Base-by-base conservation (phyloP, 2,113 vertebrate species). In the Phaetusa simplex region DNA sequence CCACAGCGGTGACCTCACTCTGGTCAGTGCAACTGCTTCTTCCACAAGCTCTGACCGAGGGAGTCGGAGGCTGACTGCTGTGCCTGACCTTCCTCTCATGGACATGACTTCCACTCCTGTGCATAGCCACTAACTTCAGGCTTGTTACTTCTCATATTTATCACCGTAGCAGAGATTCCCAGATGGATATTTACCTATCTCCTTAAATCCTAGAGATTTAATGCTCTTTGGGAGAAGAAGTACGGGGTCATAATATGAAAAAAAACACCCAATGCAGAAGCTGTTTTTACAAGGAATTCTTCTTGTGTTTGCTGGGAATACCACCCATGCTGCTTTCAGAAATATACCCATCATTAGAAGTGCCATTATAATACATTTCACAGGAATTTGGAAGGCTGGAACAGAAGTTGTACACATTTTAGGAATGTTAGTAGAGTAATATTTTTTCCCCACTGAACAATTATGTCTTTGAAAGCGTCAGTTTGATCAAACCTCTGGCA, bases 401-500 rank as follows among this genome's bases (percentile, higher is more conserved):
- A 82, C 42, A 85, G 61, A 82, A 87, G n/a, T 70, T 69, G 40
- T 84, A 58, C 52, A 40, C 42, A 70, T 61, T 93, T 97, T 83
- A 86, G 66, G 30, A 89, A 62, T 79, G 22, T 69, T 92, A 77
- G 70, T n/a, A 81, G 34, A 45, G 47, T 56, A 70, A 59, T 82
- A 30, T 27, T 71, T 86, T 84, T 55, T n/a, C 74, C 58, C 72
- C 26, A 40, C 29, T 84, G 85, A 88, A 82, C 94, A 94, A 76
- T 93, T 97, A 80, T 15, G 12, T 92, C 56, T 96, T 92, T 96
- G 85, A 88, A 95, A 78, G 4, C 3, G 0, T 58, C 56, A 91
- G 58, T 97, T 95, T 96, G 83, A 92, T 79, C 82, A 95, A 93
- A 90, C 78, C 49, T 91, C 56, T 93, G 80, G 55, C 69, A 80